phyloP scores from a whole-genome alignment of 2,797 vertebrate species.

The Lates japonicus region DNA sequence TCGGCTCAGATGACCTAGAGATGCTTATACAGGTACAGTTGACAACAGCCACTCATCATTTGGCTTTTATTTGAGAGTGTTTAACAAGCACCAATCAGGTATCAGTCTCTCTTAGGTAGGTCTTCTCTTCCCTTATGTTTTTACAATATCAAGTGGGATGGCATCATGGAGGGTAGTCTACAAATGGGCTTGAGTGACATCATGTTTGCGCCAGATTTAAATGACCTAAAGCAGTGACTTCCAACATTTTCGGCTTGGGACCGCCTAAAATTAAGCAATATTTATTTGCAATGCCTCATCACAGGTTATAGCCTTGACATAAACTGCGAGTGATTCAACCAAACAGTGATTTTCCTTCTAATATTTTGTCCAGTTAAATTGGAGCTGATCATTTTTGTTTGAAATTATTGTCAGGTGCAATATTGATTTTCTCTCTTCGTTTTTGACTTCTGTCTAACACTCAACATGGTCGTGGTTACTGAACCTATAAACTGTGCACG shows the following conservation, averaged over 20 bases:
- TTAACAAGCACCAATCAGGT: background rate
- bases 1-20: slow-evolving; percentile 83
- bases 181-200: background rate
- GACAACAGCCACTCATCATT: background rate
- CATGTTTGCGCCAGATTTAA: background rate
- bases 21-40: slow-evolving; percentile 86
- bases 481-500: background rate
- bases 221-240: background rate
- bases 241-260: background rate
- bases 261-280: background rate
- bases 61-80: background rate
- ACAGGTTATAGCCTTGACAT: too few relatives aligned
- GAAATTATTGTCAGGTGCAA: background rate
- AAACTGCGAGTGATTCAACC: background rate
- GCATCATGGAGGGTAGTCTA: background rate
- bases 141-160: background rate
- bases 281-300: background rate
- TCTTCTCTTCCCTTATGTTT: background rate
- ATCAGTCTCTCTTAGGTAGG: background rate
- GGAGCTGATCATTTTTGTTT: background rate
- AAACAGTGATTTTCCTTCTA: background rate
- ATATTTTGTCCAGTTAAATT: background rate
- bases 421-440: background rate
- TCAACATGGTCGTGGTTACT: background rate
- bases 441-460: background rate